These are phyloP conservation scores for Acanthurus tractus DNA, from an alignment of 2,797 vertebrate species.

Conservation along the genomic window DNA sequence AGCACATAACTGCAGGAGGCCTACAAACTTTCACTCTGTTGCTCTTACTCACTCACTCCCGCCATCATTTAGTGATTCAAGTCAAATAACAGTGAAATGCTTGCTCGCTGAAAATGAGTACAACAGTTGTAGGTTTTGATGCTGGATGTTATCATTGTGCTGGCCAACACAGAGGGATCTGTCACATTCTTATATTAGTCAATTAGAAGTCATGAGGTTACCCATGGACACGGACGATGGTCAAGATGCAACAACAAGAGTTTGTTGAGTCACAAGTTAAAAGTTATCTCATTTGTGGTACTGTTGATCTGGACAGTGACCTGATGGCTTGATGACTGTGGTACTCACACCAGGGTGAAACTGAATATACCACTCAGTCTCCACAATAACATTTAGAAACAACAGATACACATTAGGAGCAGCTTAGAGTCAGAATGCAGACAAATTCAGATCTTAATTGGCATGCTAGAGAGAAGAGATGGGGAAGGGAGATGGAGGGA, in stretches of 20 bases:
- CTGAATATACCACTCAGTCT: constrained; percentile 35
- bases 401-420: constrained; percentile 34
- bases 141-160: constrained; percentile 18
- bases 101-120: constrained; percentile 8
- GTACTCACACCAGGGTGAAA: constrained; percentile 40
- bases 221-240: constrained; percentile 38
- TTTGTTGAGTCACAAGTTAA: constrained; percentile 17
- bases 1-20: too few species aligned
- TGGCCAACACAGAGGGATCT: constrained; percentile 42
- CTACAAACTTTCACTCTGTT: too few species aligned
- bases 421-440: constrained; percentile 53
- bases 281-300: constrained; percentile 27
- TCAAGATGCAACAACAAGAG: constrained; percentile 20
- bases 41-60: too few species aligned
- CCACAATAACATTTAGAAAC: constrained; percentile 27
- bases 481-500: not conserved
- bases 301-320: constrained; percentile 30
- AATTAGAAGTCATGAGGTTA: constrained; percentile 39
- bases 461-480: constrained; percentile 64
- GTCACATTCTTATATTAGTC: constrained; percentile 34
- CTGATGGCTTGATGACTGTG: constrained; percentile 27
- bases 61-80: not conserved
- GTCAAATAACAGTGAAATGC: constrained; percentile 33
- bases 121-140: constrained; percentile 4
- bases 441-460: constrained; percentile 45